A percentile compares a stretch with the other conserved stretches of the same genome.
These are phyloP conservation scores for Leptopilina boulardi DNA, from an alignment of 1,140 invertebrate genomes.

Conservation along the genomic window DNA sequence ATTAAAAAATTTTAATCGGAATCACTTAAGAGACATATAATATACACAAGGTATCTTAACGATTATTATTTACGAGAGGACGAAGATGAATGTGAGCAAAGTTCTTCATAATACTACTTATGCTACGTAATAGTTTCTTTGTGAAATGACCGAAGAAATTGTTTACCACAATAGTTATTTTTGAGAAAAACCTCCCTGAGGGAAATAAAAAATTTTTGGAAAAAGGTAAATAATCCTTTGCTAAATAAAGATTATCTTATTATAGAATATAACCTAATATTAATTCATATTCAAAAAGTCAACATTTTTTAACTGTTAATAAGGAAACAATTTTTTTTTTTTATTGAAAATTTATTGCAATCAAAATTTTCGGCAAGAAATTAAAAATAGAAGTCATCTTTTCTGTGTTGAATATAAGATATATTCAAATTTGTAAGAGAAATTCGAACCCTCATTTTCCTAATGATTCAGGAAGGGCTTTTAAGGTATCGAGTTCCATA, in stretches of 20 bases:
- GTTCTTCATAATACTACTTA: conserved; percentile 34
- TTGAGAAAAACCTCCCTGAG: neutral
- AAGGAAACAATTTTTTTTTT: too few relatives aligned
- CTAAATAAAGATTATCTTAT: neutral
- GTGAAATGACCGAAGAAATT: neutral
- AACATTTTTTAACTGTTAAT: too few relatives aligned
- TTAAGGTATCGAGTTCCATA: neutral
- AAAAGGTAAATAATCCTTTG: neutral
- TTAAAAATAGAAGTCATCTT: neutral
- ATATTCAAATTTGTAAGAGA: neutral
- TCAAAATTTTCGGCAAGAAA: too few relatives aligned
- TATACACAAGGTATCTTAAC: conserved; percentile 38
- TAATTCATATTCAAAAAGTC: too few relatives aligned
- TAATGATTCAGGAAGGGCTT: neutral
- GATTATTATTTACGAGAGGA: conserved; percentile 40
- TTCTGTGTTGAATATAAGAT: neutral
- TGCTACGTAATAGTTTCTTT: neutral
- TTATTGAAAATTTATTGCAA: neutral
- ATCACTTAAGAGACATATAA: conserved; percentile 27
- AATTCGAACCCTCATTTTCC: conserved; percentile 5
- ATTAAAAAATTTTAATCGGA: conserved; percentile 17
- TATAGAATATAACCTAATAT: neutral
- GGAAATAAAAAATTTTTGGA: neutral
- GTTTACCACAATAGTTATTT: conserved; percentile 9
- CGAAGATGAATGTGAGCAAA: conserved; percentile 35